Conservation (phyloP, 1,140 invertebrate species). For the Sminthurides bifidus region DNA sequence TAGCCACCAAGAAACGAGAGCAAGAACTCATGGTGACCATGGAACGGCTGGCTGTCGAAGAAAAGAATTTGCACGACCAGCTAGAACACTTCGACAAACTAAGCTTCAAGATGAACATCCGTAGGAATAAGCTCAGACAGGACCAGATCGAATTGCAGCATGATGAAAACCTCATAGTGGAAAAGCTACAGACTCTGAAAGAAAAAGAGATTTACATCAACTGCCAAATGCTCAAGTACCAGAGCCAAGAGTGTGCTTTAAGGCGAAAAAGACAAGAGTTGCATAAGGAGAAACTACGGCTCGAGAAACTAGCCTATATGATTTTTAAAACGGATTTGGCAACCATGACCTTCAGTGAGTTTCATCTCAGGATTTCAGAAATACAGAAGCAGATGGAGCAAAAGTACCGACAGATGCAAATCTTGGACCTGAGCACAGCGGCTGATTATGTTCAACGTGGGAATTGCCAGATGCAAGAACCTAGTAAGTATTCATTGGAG, state of each 20-base stretch:
- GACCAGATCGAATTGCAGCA: not conserved
- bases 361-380: not conserved
- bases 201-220: constrained; percentile 2
- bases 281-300: not conserved
- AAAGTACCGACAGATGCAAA: not conserved
- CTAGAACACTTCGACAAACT: constrained; percentile 1
- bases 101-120: constrained; percentile 2
- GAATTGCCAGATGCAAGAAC: too few species aligned
- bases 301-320: constrained; percentile 3
- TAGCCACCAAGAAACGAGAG: not conserved
- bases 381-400: not conserved
- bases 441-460: too few species aligned
- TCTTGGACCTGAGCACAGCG: too few species aligned
- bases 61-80: not conserved
- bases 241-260: constrained; percentile 2
- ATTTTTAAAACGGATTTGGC: constrained; percentile 6
- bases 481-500: too few species aligned
- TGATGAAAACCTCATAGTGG: not conserved
- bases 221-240: not conserved
- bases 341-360: constrained; percentile 3
- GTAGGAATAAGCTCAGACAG: not conserved
- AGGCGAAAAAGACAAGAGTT: not conserved
- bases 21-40: constrained; percentile 2
- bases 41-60: not conserved
- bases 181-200: constrained; percentile 3